Conservation (phyloP, 2,113 vertebrate genomes). For the Pedionomus torquatus region DNA sequence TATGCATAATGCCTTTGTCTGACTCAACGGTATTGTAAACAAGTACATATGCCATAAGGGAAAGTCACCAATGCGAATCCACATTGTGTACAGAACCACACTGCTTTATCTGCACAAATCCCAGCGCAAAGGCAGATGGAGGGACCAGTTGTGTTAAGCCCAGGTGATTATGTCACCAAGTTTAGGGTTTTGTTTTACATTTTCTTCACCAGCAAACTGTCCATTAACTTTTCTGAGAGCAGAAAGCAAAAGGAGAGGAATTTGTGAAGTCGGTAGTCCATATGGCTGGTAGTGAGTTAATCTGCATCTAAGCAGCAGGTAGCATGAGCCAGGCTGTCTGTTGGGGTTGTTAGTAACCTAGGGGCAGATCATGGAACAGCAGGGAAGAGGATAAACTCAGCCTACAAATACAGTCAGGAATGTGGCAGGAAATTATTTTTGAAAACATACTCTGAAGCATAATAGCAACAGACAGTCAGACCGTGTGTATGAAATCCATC, state of each 20-base stretch:
- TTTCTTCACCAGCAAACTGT: constrained; percentile 62
- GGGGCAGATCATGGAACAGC: constrained; percentile 83
- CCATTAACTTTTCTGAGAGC: constrained; percentile 70
- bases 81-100: not conserved
- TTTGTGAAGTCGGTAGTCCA: constrained; percentile 79
- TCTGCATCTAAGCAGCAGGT: constrained; percentile 80
- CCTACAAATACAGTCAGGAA: constrained; percentile 83
- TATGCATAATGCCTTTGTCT: not conserved
- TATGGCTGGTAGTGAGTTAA: constrained; percentile 82
- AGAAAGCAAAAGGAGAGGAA: constrained; percentile 80
- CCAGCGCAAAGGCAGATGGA: constrained; percentile 72
- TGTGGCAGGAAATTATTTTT: constrained; percentile 84
- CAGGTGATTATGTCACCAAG: constrained; percentile 73
- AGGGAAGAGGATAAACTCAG: constrained; percentile 80
- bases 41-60: not conserved
- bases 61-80: not conserved
- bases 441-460: constrained; percentile 75
- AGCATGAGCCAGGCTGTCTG: constrained; percentile 81
- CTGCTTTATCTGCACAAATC: constrained; percentile 39
- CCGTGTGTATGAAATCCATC: constrained; percentile 16
- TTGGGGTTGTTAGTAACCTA: constrained; percentile 80
- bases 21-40: not conserved
- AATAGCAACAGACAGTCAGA: constrained; percentile 67
- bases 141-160: constrained; percentile 51
- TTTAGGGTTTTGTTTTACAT: constrained; percentile 44